A percentile compares a stretch with the other conserved stretches of the same genome.
Conservation (phyloP, 2,797 vertebrate species). For the Peromyscus aztecus region DNA sequence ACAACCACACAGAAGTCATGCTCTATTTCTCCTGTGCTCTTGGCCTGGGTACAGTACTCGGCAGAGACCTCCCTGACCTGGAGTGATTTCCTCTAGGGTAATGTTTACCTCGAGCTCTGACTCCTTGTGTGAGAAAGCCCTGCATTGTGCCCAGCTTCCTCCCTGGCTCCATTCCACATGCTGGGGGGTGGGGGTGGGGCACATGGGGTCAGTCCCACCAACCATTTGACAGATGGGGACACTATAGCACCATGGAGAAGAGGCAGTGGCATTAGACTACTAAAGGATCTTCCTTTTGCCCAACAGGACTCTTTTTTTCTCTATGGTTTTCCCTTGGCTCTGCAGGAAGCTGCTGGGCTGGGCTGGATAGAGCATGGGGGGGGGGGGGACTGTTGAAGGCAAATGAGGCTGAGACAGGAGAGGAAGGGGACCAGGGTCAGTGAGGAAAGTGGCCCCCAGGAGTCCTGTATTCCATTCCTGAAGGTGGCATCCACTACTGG, state of each 20-base stretch:
- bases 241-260: not conserved
- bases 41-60: accelerated
- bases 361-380: not conserved
- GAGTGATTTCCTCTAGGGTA: not conserved
- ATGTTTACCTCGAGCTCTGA: not conserved
- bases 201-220: not conserved
- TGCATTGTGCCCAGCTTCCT: not conserved
- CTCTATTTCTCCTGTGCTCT: not conserved
- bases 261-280: not conserved
- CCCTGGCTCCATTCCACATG: accelerated
- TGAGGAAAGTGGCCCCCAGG: not conserved
- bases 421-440: not conserved
- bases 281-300: not conserved
- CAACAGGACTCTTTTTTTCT: not conserved
- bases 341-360: not conserved
- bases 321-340: not conserved
- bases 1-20: not conserved
- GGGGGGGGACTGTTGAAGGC: not conserved
- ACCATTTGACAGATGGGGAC: not conserved
- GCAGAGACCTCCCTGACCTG: too few relatives aligned
- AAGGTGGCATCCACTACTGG: not conserved
- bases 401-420: not conserved
- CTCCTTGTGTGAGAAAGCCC: not conserved
- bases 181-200: too few relatives aligned
- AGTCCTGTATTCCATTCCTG: not conserved